Conservation (phyloP, 2,888 invertebrate genomes). For the Bembecia ichneumoniformis region DNA sequence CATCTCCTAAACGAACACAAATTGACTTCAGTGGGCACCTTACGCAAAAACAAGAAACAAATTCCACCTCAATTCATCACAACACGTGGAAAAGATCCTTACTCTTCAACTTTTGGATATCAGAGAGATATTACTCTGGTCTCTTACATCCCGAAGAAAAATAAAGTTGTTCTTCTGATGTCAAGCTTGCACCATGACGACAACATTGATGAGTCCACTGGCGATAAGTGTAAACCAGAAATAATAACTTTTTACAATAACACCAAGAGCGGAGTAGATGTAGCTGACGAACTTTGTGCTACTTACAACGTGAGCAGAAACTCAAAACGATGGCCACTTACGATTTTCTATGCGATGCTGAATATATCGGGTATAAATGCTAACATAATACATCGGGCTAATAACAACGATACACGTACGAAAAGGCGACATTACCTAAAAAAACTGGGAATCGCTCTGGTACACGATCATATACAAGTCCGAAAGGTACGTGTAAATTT, state of each 20-base stretch:
- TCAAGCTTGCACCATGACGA: conserved; percentile 22
- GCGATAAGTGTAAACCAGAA: conserved; percentile 17
- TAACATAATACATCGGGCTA: background rate
- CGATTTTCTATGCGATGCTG: conserved; percentile 13
- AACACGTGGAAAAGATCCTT: background rate
- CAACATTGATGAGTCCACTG: conserved; percentile 18
- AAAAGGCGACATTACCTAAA: no score
- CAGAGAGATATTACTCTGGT: conserved; percentile 18
- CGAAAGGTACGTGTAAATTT: background rate
- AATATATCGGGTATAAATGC: conserved; percentile 6
- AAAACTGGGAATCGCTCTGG: background rate
- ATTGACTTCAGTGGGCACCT: conserved; percentile 5
- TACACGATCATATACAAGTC: background rate
- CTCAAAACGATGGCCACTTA: conserved; percentile 17
- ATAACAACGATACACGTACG: background rate
- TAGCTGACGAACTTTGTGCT: conserved; percentile 17
- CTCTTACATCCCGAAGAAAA: conserved; percentile 22
- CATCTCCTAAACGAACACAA: conserved; percentile 7
- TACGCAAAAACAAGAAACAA: conserved; percentile 10
- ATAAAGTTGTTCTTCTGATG: conserved; percentile 21
- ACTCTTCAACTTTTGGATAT: background rate
- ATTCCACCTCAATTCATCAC: conserved; percentile 4
- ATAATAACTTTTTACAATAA: conserved; percentile 22
- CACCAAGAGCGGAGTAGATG: conserved; percentile 21
- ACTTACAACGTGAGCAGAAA: conserved; percentile 15